Conservation (phyloP, 1,140 invertebrate genomes). For the Proctacanthus coquilletti region DNA sequence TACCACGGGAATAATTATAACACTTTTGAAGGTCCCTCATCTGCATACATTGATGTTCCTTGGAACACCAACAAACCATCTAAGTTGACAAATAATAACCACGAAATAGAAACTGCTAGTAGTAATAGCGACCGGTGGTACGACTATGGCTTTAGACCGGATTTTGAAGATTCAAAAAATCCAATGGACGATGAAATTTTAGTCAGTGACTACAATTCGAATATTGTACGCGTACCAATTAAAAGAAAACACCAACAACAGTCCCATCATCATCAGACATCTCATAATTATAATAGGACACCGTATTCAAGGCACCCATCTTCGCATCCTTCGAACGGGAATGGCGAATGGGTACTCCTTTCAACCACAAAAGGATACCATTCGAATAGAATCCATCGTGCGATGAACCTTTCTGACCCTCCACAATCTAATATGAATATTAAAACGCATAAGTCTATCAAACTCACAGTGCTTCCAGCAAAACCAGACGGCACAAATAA, state of each 20-base stretch:
- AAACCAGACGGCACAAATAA: slow-evolving; percentile 51
- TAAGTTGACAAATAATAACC: neutral
- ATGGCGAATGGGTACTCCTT: slow-evolving; percentile 59
- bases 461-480: slow-evolving; percentile 51
- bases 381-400: slow-evolving; percentile 33
- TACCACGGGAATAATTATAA: neutral
- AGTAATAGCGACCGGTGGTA: neutral
- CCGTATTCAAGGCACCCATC: slow-evolving; percentile 22
- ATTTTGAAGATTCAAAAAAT: slow-evolving; percentile 17
- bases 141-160: neutral
- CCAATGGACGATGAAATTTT: slow-evolving; percentile 6
- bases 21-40: neutral
- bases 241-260: neutral
- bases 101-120: neutral
- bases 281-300: neutral
- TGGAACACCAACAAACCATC: neutral
- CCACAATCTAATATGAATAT: neutral
- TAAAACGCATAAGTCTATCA: slow-evolving; percentile 39
- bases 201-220: neutral
- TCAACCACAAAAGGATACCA: slow-evolving; percentile 65
- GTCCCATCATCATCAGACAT: neutral
- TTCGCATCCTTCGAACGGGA: slow-evolving; percentile 42
- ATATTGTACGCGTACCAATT: neutral
- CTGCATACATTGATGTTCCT: neutral
- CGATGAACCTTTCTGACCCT: slow-evolving; percentile 13